These are phyloP conservation scores for Kryptolebias ocellatus DNA, from an alignment of 2,797 vertebrate species.

Conservation along the genomic window DNA sequence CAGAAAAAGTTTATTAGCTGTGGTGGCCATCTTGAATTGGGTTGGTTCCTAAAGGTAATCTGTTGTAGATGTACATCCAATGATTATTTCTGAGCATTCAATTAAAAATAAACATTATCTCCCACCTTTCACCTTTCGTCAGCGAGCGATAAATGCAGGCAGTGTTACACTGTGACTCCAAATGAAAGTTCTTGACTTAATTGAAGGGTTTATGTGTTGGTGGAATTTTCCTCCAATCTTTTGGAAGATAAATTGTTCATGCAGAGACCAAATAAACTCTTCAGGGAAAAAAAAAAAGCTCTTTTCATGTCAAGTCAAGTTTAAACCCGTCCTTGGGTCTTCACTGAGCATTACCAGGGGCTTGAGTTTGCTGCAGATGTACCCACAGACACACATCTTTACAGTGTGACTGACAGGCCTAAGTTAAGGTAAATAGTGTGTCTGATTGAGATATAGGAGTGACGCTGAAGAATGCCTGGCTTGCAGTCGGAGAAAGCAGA, in stretches of 20 bases:
- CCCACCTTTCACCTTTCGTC: too few species aligned
- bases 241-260: slow-evolving; percentile 7
- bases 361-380: background rate
- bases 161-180: background rate
- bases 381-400: background rate
- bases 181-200: slow-evolving; percentile 1
- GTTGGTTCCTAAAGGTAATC: too few species aligned
- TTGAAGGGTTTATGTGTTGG: background rate
- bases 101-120: too few species aligned
- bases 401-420: slow-evolving; percentile 30
- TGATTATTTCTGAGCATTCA: too few species aligned
- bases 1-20: too few species aligned
- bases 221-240: slow-evolving; percentile 38
- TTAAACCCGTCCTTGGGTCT: slow-evolving; percentile 30
- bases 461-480: slow-evolving; percentile 68
- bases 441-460: slow-evolving; percentile 40
- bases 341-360: background rate
- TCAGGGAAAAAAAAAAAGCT: slow-evolving; percentile 13
- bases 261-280: background rate
- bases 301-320: slow-evolving; percentile 42
- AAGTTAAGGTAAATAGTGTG: slow-evolving; percentile 24
- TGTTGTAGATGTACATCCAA: background rate
- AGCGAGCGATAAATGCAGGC: background rate
- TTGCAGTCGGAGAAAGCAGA: slow-evolving; percentile 53
- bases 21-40: too few species aligned